phyloP scores from a whole-genome alignment of 1,140 invertebrate genomes.

The Lordiphosa clarofinis region DNA sequence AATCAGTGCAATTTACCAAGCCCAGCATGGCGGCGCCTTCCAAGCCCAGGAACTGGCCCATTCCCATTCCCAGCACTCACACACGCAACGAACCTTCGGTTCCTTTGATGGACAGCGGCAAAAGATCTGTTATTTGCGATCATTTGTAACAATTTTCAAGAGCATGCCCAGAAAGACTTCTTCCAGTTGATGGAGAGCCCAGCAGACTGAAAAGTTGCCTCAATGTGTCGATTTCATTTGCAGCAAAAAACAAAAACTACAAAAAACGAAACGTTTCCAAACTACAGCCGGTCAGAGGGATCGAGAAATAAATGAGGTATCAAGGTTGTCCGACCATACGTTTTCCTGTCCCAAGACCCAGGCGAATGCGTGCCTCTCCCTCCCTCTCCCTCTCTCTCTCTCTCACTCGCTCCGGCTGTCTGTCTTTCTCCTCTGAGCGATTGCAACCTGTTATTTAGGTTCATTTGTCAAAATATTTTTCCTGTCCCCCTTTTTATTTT shows the following conservation, averaged over 20 bases:
- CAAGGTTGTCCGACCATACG: slow-evolving; percentile 77
- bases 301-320: slow-evolving; percentile 78
- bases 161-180: slow-evolving; percentile 28
- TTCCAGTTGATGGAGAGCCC: slow-evolving; percentile 45
- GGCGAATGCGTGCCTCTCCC: slow-evolving; percentile 11
- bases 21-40: slow-evolving; percentile 60
- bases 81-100: slow-evolving; percentile 40
- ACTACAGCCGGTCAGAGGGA: slow-evolving; percentile 30
- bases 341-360: slow-evolving; percentile 57
- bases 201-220: slow-evolving; percentile 31
- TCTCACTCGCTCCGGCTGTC: slow-evolving; percentile 10
- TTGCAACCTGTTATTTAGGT: slow-evolving; percentile 80
- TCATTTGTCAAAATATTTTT: slow-evolving; percentile 80
- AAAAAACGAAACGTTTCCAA: slow-evolving; percentile 18
- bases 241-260: slow-evolving; percentile 28
- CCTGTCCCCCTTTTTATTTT: slow-evolving; percentile 56
- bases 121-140: slow-evolving; percentile 80
- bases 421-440: slow-evolving; percentile 39
- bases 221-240: slow-evolving; percentile 76
- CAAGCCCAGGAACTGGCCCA: slow-evolving; percentile 13
- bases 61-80: slow-evolving; percentile 26
- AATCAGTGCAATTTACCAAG: slow-evolving; percentile 69
- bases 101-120: slow-evolving; percentile 68
- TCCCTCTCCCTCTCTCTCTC: slow-evolving; percentile 6
- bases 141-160: slow-evolving; percentile 80